A percentile compares a stretch with the other conserved stretches of the same genome.
These are phyloP conservation scores for Euplexia lucipara DNA, from an alignment of 2,888 invertebrate genomes.

Conservation along the genomic window DNA sequence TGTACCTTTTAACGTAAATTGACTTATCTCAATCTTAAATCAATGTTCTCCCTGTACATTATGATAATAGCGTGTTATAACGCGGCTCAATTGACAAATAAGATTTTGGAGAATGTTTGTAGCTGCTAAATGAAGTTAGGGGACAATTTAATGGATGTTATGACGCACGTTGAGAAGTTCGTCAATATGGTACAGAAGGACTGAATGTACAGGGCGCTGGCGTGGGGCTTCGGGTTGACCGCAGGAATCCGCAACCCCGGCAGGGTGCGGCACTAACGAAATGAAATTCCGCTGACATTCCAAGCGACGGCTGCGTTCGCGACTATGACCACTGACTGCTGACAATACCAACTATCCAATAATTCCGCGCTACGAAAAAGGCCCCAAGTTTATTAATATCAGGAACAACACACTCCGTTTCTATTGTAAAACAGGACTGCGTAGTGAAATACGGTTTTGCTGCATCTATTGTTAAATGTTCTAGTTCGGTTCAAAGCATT, in stretches of 20 bases:
- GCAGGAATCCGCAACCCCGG: conserved; percentile 81
- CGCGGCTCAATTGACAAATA: conserved; percentile 37
- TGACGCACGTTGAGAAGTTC: conserved; percentile 39
- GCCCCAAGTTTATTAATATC: conserved; percentile 63
- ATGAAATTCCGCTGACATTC: conserved; percentile 88
- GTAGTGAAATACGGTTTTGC: conserved; percentile 10
- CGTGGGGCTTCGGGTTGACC: conserved; percentile 67
- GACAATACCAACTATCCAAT: conserved; percentile 74
- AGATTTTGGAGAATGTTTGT: conserved; percentile 29
- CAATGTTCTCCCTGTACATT: conserved; percentile 60
- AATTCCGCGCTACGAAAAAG: conserved; percentile 64
- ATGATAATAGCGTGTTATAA: conserved; percentile 58
- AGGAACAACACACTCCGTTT: conserved; percentile 12
- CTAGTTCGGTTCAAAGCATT: background rate
- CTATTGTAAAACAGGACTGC: conserved; percentile 34
- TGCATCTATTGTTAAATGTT: background rate
- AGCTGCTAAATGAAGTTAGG: conserved; percentile 27
- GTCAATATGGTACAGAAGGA: conserved; percentile 50
- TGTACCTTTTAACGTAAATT: conserved; percentile 77
- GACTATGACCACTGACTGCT: conserved; percentile 69
- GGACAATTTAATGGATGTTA: conserved; percentile 28
- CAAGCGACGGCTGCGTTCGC: conserved; percentile 73
- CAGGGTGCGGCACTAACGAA: conserved; percentile 82
- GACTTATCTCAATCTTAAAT: conserved; percentile 72
- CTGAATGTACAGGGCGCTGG: conserved; percentile 47